A percentile compares a stretch with the other conserved stretches of the same genome.
These are phyloP conservation scores for Argyresthia albistria DNA, from an alignment of 2,888 invertebrate species.

Conservation along the genomic window DNA sequence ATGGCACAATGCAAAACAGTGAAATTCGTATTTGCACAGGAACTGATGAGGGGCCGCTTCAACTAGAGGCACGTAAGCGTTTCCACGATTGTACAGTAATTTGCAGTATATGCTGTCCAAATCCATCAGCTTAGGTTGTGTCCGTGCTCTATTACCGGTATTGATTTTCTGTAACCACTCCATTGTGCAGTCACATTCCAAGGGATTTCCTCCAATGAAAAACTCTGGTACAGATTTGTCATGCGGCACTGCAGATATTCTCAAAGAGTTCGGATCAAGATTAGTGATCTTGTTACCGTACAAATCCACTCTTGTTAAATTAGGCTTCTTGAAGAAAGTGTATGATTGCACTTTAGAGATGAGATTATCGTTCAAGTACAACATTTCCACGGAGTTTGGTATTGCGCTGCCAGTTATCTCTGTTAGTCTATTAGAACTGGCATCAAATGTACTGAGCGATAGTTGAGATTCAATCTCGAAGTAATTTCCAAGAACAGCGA, in stretches of 20 bases:
- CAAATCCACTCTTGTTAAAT: conserved; percentile 85
- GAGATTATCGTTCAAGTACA: conserved; percentile 85
- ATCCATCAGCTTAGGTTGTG: conserved; percentile 87
- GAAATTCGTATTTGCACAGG: conserved; percentile 86
- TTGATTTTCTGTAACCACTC: conserved; percentile 91
- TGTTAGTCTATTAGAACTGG: conserved; percentile 84
- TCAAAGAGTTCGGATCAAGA: conserved; percentile 81
- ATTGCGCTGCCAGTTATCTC: conserved; percentile 88
- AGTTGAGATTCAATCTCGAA: conserved; percentile 87
- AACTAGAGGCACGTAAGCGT: conserved; percentile 80
- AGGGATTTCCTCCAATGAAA: conserved; percentile 88
- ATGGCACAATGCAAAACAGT: conserved; percentile 89
- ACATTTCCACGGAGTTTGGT: conserved; percentile 85
- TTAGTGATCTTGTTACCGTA: conserved; percentile 85
- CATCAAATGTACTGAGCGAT: conserved; percentile 85
- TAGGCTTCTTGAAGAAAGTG: conserved; percentile 89
- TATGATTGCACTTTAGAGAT: conserved; percentile 89
- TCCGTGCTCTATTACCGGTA: conserved; percentile 80
- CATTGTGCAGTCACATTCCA: conserved; percentile 92
- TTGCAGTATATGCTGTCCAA: conserved; percentile 87
- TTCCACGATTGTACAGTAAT: conserved; percentile 83
- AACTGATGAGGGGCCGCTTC: conserved; percentile 88
- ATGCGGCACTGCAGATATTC: conserved; percentile 82
- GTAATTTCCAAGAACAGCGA: conserved; percentile 87
- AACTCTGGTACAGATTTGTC: conserved; percentile 84